phyloP scores from a whole-genome alignment of 2,888 invertebrate species.

The Globia sparganii region DNA sequence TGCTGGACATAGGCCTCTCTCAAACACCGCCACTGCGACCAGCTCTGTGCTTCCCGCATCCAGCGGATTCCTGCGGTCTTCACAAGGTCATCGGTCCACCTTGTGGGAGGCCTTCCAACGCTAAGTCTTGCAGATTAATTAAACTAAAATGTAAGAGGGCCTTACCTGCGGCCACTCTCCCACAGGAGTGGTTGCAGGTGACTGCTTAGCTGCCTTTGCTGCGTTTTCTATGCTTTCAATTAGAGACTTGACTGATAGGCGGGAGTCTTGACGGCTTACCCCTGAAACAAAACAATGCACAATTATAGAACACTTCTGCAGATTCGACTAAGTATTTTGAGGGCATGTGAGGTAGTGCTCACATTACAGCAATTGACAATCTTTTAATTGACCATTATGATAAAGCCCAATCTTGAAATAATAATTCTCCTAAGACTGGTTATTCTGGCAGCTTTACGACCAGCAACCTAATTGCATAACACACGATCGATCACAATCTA shows the following conservation, averaged over 20 bases:
- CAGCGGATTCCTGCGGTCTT: not conserved
- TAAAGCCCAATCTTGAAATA: not conserved
- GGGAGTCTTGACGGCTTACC: conserved; percentile 92
- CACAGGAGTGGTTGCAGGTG: conserved; percentile 86
- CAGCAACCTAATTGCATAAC: too few species aligned
- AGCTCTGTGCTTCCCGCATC: too few species aligned
- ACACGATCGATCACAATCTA: too few species aligned
- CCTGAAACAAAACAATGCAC: conserved; percentile 69
- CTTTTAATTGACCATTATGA: not conserved
- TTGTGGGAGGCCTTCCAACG: not conserved
- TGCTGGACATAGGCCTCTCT: not conserved
- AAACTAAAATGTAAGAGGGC: not conserved
- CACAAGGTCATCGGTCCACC: not conserved
- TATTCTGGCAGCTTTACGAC: not conserved
- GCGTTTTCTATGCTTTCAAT: conserved; percentile 98
- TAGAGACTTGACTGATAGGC: conserved; percentile 96
- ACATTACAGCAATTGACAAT: not conserved
- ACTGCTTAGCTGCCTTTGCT: conserved; percentile 93
- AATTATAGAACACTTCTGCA: not conserved
- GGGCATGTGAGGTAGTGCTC: too few species aligned
- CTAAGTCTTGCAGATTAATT: not conserved
- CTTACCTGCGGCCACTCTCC: conserved; percentile 86
- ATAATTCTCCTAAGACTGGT: not conserved
- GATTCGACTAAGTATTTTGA: not conserved
- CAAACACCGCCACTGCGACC: not conserved